Evolutionary conservation across 2,888 invertebrate species (phyloP).

Genomic region (Eristalis intricaria): DNA sequence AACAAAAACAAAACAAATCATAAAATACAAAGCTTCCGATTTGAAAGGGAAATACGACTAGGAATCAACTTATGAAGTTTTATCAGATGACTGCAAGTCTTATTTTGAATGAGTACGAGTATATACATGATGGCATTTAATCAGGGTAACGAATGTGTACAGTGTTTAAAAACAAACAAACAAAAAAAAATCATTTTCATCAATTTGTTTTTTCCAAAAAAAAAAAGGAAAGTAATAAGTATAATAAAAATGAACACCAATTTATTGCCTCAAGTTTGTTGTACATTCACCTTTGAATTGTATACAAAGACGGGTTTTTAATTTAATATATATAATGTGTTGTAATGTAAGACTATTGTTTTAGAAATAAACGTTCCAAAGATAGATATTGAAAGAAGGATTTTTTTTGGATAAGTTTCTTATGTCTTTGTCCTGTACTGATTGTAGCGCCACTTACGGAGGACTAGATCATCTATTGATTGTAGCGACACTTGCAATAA

Average conservation of each 20-base stretch:
- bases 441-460: too few relatives aligned
- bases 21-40: constrained; percentile 1
- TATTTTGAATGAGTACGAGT: constrained; percentile 10
- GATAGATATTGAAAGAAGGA: constrained; percentile 49
- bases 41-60: neutral
- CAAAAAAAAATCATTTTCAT: neutral
- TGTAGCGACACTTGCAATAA: too few relatives aligned
- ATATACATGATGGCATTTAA: constrained; percentile 41
- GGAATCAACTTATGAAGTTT: constrained; percentile 23
- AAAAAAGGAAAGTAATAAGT: neutral
- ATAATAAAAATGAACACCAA: constrained; percentile 27
- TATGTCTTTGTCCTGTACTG: too few relatives aligned
- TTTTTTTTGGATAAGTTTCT: too few relatives aligned
- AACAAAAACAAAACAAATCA: constrained; percentile 1
- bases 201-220: constrained; percentile 2
- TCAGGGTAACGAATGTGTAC: constrained; percentile 53
- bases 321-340: constrained; percentile 36
- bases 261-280: constrained; percentile 47
- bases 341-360: constrained; percentile 50
- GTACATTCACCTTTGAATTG: constrained; percentile 30
- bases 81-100: neutral
- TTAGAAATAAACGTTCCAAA: constrained; percentile 63
- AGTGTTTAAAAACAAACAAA: neutral
- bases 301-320: constrained; percentile 19
- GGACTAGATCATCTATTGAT: too few relatives aligned